A percentile compares a stretch with the other conserved stretches of the same genome.
Evolutionary conservation across 2,113 vertebrate species (phyloP).

Genomic region (Triplophysa siluroides): DNA sequence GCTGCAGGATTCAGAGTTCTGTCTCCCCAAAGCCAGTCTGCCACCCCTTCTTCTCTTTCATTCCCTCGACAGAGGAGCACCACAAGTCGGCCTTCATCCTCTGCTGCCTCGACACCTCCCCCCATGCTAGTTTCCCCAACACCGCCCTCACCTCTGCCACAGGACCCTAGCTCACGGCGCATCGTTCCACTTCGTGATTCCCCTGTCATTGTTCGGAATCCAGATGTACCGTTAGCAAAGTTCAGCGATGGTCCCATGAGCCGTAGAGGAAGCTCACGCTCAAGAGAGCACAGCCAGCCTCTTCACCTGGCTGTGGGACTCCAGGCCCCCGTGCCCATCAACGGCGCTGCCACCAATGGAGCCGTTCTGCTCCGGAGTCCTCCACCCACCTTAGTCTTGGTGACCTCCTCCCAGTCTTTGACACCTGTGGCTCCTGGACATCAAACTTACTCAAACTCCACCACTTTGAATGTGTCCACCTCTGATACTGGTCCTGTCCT

Average conservation of each 20-base stretch:
- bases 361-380: constrained; percentile 71
- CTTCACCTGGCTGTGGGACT: constrained; percentile 71
- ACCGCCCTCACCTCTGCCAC: constrained; percentile 79
- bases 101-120: constrained; percentile 75
- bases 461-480: constrained; percentile 45
- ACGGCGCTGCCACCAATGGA: constrained; percentile 76
- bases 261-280: constrained; percentile 59
- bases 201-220: constrained; percentile 89
- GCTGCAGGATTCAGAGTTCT: constrained; percentile 78
- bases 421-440: constrained; percentile 65
- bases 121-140: constrained; percentile 82
- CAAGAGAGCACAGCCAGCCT: constrained; percentile 69
- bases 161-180: constrained; percentile 83
- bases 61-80: constrained; percentile 72
- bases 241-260: constrained; percentile 79
- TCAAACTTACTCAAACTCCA: constrained; percentile 63
- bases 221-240: constrained; percentile 86
- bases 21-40: constrained; percentile 79
- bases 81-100: constrained; percentile 75
- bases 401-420: constrained; percentile 71
- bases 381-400: constrained; percentile 70
- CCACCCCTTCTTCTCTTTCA: constrained; percentile 71
- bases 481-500: constrained; percentile 53
- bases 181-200: constrained; percentile 86
- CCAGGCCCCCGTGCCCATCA: constrained; percentile 87